These are phyloP conservation scores for Sphecodes monilicornis DNA, from an alignment of 2,888 invertebrate genomes.

Conservation along the genomic window DNA sequence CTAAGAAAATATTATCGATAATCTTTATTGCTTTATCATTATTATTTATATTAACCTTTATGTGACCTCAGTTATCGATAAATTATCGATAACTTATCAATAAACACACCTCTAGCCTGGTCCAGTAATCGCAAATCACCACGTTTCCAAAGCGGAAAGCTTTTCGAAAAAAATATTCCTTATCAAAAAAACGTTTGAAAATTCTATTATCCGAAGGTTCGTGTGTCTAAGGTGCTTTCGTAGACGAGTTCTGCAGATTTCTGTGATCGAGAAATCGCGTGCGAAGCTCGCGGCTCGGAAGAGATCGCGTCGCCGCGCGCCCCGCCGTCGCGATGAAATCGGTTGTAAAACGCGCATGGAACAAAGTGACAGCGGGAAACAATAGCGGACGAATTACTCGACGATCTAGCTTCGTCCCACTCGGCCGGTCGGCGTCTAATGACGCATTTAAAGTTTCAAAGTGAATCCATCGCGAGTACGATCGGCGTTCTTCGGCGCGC, in stretches of 20 bases:
- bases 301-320: conserved; percentile 33
- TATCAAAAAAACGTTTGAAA: neutral
- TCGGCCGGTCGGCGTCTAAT: conserved; percentile 51
- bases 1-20: too few relatives aligned
- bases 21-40: too few relatives aligned
- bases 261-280: conserved; percentile 42
- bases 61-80: too few relatives aligned
- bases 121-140: neutral
- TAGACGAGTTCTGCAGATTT: neutral
- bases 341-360: conserved; percentile 43
- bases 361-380: conserved; percentile 48
- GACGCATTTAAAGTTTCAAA: conserved; percentile 36
- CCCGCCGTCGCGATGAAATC: conserved; percentile 39
- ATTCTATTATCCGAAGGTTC: neutral
- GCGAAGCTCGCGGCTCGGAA: conserved; percentile 39
- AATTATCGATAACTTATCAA: too few relatives aligned
- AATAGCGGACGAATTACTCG: conserved; percentile 42
- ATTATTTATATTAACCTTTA: too few relatives aligned
- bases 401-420: conserved; percentile 8
- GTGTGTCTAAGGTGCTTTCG: neutral
- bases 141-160: neutral
- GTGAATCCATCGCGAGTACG: conserved; percentile 36
- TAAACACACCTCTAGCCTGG: too few relatives aligned
- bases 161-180: neutral
- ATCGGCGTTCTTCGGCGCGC: neutral